Conservation (phyloP, 2,888 invertebrate species). For the Ectropis crepuscularia region DNA sequence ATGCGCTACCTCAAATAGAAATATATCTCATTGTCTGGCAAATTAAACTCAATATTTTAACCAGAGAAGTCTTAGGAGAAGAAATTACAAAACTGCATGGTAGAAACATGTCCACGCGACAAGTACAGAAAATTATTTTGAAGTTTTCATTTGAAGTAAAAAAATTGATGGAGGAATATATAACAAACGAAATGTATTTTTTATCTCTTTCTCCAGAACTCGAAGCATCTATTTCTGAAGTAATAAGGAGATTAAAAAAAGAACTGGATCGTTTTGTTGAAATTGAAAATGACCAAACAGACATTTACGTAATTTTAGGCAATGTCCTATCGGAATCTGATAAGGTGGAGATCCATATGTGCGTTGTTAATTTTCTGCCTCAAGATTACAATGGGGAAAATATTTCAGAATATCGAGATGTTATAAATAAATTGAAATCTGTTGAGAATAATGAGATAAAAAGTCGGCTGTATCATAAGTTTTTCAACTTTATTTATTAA, state of each 20-base stretch:
- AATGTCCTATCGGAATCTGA: slow-evolving; percentile 26
- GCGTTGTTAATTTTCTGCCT: slow-evolving; percentile 50
- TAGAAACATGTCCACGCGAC: not conserved
- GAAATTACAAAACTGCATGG: not conserved
- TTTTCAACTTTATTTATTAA: slow-evolving; percentile 22
- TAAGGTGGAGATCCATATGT: slow-evolving; percentile 41
- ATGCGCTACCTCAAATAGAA: slow-evolving; percentile 6
- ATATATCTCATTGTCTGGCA: slow-evolving; percentile 1
- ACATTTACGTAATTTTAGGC: slow-evolving; percentile 1
- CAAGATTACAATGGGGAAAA: slow-evolving; percentile 15
- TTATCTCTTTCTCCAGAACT: not conserved
- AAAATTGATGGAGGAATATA: slow-evolving; percentile 3
- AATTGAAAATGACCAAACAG: not conserved
- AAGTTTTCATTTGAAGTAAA: slow-evolving; percentile 1
- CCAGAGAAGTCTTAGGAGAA: slow-evolving; percentile 3
- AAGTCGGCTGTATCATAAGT: slow-evolving; percentile 44
- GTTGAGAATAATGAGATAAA: slow-evolving; percentile 46
- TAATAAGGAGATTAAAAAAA: not conserved
- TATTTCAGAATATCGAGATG: slow-evolving; percentile 32
- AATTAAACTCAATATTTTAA: slow-evolving; percentile 10
- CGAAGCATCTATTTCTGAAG: not conserved
- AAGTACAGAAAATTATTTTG: not conserved
- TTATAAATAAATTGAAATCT: slow-evolving; percentile 43
- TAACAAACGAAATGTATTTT: slow-evolving; percentile 2
- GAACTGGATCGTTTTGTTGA: not conserved